Percentiles rank a stretch among this genome's conserved stretches.
These are phyloP conservation scores for Drosophila sp. DNA, from an alignment of 1,140 invertebrate genomes.

Conservation along the genomic window DNA sequence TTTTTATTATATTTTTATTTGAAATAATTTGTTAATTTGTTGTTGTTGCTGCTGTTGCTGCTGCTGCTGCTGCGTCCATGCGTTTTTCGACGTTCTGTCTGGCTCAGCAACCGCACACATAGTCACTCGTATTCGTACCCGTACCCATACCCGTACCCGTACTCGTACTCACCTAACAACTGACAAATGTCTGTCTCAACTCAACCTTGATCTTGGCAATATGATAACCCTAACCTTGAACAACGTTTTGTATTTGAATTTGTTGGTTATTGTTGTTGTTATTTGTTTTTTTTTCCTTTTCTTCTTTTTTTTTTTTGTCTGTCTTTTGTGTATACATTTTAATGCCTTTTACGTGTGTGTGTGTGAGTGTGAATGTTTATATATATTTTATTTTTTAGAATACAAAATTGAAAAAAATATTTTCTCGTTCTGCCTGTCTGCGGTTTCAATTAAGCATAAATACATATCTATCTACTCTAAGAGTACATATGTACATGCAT, in stretches of 20 bases:
- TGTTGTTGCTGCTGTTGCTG: conserved; percentile 17
- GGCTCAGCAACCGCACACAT: conserved; percentile 44
- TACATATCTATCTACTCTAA: neutral
- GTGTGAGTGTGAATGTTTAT: conserved; percentile 35
- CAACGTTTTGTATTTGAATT: conserved; percentile 73
- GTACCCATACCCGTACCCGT: conserved; percentile 24
- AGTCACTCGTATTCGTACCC: conserved; percentile 19
- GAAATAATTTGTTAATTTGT: conserved; percentile 36
- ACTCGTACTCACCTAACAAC: conserved; percentile 35
- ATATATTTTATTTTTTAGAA: conserved; percentile 43
- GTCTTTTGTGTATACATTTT: conserved; percentile 67
- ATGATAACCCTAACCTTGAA: conserved; percentile 80
- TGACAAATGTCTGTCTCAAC: conserved; percentile 52
- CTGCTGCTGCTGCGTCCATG: conserved; percentile 36
- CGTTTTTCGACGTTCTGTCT: conserved; percentile 74
- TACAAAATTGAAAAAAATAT: conserved; percentile 32
- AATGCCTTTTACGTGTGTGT: conserved; percentile 59
- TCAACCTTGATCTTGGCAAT: conserved; percentile 76
- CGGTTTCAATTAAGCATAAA: conserved; percentile 65
- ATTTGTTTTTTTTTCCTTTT: conserved; percentile 26
- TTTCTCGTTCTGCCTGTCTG: conserved; percentile 54
- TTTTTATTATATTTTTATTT: conserved; percentile 17
- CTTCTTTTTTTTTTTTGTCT: conserved; percentile 21
- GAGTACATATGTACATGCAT: neutral
- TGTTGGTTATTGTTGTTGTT: conserved; percentile 47